Base-by-base conservation (phyloP, 2,797 vertebrate genomes). In the Liparis tanakae region DNA sequence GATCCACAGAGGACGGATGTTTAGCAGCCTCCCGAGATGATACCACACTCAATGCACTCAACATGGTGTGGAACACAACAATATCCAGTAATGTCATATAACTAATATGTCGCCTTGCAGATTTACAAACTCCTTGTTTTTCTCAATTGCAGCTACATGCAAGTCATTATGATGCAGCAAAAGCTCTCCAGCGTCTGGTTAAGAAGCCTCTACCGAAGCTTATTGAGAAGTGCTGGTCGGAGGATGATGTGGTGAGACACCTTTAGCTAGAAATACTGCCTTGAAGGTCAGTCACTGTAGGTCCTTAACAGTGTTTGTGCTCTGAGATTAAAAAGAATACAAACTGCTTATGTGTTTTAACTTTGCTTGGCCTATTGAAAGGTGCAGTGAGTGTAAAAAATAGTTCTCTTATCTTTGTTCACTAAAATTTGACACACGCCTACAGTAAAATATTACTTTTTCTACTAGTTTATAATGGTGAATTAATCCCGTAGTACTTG, bases 151-250 rank as follows among this genome's bases (percentile, higher is more conserved):
- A 99, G 98, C 95, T 99, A n/a, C 98, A 99, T 22, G 97, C 98
- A 81, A 99, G 97, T 83, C 95, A 96, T 81, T 99, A 99, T 0
- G 96, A 99, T 70, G 97, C 98, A 59, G 98, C 98, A 15, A 99
- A 98, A 93, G 98, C 98, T 84, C 96, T 99, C 66, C 98, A 99
- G 93, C 97, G 97, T 78, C 89, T 99, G 92, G 98, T 99, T n/a
- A 99, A 99, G 95, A 99, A 99, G 91, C 98, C 98, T 7, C 95
- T 99, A 44, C 98, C 98, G 43, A 99, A 97, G 85, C 95, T 99
- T 62, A 98, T 99, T 37, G 98, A 99, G 90, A 99, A 99, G 87
- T 97, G 96, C 88, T 99, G 98, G 98, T 99, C 98, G 0, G 98
- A 98, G 83, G 98, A 98, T 51, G 98, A 99, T 95, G 95, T 99